Evolutionary conservation across 2,797 vertebrate species (phyloP).

Genomic region (Tympanoctomys barrerae): DNA sequence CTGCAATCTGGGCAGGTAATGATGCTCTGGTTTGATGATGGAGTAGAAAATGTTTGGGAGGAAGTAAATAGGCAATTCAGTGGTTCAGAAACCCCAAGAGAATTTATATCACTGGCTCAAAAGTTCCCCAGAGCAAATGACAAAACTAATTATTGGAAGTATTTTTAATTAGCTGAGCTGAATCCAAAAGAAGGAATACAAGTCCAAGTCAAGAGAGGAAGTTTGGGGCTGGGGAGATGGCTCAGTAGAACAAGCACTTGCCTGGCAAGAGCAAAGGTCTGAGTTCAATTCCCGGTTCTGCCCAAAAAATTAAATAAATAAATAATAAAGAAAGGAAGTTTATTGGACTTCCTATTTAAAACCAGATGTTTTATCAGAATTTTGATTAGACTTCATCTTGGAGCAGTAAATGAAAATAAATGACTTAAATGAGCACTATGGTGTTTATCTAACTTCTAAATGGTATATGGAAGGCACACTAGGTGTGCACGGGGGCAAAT

Average conservation of each 20-base stretch:
- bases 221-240: neutral
- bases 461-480: neutral
- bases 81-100: constrained; percentile 61
- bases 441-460: constrained; percentile 18
- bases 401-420: constrained; percentile 52
- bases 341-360: constrained; percentile 78
- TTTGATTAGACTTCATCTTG: constrained; percentile 53
- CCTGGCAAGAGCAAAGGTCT: too few relatives aligned
- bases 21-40: constrained; percentile 26
- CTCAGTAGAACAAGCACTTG: too few relatives aligned
- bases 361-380: constrained; percentile 77
- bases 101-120: constrained; percentile 73
- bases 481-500: constrained; percentile 8
- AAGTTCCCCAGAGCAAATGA: constrained; percentile 75
- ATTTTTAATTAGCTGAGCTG: constrained; percentile 79
- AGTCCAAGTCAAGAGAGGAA: constrained; percentile 73
- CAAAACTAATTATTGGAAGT: constrained; percentile 72
- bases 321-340: constrained; percentile 67
- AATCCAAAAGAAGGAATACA: constrained; percentile 70
- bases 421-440: constrained; percentile 31
- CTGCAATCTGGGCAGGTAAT: neutral
- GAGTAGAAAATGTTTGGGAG: constrained; percentile 57
- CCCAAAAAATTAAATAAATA: too few relatives aligned
- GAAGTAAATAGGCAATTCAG: constrained; percentile 63
- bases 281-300: too few relatives aligned